A percentile compares a stretch with the other conserved stretches of the same genome.
Evolutionary conservation across 1,140 invertebrate genomes (phyloP).

Genomic region (Solenopsis fugax): DNA sequence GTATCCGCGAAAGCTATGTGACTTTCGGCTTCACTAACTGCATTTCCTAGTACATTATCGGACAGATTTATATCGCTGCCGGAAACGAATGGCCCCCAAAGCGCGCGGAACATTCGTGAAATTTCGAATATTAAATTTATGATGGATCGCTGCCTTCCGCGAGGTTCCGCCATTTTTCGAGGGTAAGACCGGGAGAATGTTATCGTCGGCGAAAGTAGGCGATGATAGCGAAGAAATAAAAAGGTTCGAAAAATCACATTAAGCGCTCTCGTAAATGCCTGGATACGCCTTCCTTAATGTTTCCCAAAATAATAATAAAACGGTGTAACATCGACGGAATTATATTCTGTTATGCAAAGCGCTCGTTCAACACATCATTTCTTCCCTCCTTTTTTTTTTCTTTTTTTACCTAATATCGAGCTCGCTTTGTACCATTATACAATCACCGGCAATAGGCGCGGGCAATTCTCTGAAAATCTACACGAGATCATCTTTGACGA

Average conservation of each 20-base stretch:
- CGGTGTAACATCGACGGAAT: background rate
- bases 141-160: conserved; percentile 80
- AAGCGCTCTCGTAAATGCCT: conserved; percentile 33
- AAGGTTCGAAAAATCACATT: conserved; percentile 58
- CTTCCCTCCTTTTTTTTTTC: background rate
- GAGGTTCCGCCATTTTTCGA: conserved; percentile 64
- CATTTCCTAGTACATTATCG: conserved; percentile 74
- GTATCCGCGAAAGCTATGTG: conserved; percentile 49
- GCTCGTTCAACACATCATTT: background rate
- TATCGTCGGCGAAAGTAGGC: conserved; percentile 50
- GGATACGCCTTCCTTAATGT: no score
- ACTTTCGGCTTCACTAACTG: conserved; percentile 72
- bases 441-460: conserved; percentile 32
- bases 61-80: conserved; percentile 74
- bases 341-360: background rate
- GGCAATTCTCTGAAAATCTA: conserved; percentile 44
- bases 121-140: conserved; percentile 83
- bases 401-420: conserved; percentile 12
- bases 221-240: conserved; percentile 66
- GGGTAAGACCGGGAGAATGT: conserved; percentile 56
- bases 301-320: background rate
- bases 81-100: conserved; percentile 74
- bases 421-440: conserved; percentile 24
- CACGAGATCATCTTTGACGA: conserved; percentile 42
- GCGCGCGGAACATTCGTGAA: conserved; percentile 77